Evolutionary conservation across 2,888 invertebrate genomes (phyloP).

Genomic region (Meteorus cinctellus): DNA sequence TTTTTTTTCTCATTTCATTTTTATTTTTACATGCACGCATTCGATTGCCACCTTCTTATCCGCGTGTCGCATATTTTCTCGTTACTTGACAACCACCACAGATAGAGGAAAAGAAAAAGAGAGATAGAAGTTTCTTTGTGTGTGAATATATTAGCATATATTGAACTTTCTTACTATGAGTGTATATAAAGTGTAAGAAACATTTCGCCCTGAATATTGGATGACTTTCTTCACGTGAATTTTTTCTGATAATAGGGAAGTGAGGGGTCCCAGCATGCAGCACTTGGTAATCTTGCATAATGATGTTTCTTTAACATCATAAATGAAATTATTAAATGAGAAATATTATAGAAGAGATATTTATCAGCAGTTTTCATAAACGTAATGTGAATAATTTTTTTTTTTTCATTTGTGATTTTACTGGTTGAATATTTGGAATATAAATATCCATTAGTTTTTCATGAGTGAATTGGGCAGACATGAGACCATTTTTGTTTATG

Average conservation of each 20-base stretch:
- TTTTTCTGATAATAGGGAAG: slow-evolving; percentile 5
- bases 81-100: slow-evolving; percentile 31
- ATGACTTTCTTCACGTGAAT: neutral
- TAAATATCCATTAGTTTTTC: too few species aligned
- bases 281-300: too few species aligned
- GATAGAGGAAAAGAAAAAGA: slow-evolving; percentile 15
- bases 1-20: neutral
- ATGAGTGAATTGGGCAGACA: too few species aligned
- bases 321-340: too few species aligned
- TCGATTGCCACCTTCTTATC: slow-evolving; percentile 42
- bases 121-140: slow-evolving; percentile 1
- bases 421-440: too few species aligned
- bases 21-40: slow-evolving; percentile 1
- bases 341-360: too few species aligned
- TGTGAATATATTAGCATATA: slow-evolving; percentile 42
- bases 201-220: slow-evolving; percentile 30
- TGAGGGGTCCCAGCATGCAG: neutral
- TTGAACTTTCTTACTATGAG: slow-evolving; percentile 33
- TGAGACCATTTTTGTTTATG: too few species aligned
- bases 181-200: slow-evolving; percentile 28
- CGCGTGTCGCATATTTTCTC: slow-evolving; percentile 46
- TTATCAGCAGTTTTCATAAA: too few species aligned
- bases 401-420: too few species aligned
- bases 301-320: too few species aligned
- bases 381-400: too few species aligned